Percentiles rank a stretch among this genome's conserved stretches.
These are phyloP conservation scores for Drosophila stalkeri DNA, from an alignment of 2,888 invertebrate genomes.

Conservation along the genomic window DNA sequence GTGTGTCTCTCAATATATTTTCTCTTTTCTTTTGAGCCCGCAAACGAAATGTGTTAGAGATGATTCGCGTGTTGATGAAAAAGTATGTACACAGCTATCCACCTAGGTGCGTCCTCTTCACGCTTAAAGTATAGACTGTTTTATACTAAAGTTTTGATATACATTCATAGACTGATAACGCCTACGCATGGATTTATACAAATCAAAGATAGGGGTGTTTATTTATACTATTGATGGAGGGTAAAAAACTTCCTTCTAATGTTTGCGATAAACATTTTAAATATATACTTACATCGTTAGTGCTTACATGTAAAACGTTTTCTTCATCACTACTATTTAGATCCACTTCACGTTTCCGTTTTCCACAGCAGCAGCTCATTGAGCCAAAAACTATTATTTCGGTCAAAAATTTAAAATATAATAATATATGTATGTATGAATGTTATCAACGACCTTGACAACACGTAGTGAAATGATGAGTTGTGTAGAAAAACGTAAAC, in stretches of 20 bases:
- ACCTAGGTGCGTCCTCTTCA: conserved; percentile 26
- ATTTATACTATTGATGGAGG: neutral
- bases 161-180: conserved; percentile 25
- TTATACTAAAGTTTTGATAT: conserved; percentile 11
- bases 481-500: conserved; percentile 1
- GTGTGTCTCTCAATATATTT: neutral
- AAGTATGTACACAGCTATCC: conserved; percentile 1
- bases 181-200: neutral
- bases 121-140: conserved; percentile 41
- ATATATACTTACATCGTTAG: conserved; percentile 50
- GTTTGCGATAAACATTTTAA: neutral
- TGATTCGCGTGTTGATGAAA: neutral
- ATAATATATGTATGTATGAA: neutral
- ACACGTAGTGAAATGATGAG: neutral
- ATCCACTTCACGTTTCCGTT: conserved; percentile 35
- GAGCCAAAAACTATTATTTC: neutral
- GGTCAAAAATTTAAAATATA: neutral
- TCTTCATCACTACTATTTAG: conserved; percentile 29
- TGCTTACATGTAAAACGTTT: conserved; percentile 16
- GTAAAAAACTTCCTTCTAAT: neutral
- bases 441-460: neutral
- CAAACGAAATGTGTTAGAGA: neutral
- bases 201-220: neutral
- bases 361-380: conserved; percentile 62
- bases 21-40: neutral